phyloP scores from a whole-genome alignment of 2,797 vertebrate genomes.

The Galagoides demidoff region DNA sequence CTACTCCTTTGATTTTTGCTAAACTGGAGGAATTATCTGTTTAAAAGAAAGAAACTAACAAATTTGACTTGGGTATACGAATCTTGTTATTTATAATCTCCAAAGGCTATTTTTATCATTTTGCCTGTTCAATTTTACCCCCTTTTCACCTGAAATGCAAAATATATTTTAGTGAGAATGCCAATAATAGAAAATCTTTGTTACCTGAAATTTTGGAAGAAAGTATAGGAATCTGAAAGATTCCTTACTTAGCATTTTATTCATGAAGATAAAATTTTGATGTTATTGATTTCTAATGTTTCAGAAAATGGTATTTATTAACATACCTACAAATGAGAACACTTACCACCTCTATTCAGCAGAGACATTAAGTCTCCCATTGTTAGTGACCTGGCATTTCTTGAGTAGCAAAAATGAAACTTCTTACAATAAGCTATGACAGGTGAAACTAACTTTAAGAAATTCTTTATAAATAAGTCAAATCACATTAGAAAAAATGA shows the following conservation, averaged over 20 bases:
- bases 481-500: not conserved
- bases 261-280: slow-evolving; percentile 32
- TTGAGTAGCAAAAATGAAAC: slow-evolving; percentile 12
- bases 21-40: not conserved
- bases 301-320: not conserved
- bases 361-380: not conserved
- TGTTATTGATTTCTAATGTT: not conserved
- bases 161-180: not conserved
- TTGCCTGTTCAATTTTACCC: not conserved
- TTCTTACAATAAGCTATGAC: not conserved
- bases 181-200: not conserved
- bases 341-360: not conserved
- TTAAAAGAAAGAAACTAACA: slow-evolving; percentile 18
- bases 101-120: not conserved
- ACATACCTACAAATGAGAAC: not conserved
- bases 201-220: slow-evolving; percentile 18
- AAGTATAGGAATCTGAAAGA: not conserved
- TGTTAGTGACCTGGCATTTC: not conserved
- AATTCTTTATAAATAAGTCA: slow-evolving; percentile 36
- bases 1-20: not conserved
- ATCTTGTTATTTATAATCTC: not conserved
- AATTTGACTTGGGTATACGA: not conserved
- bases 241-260: not conserved
- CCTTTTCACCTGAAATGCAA: not conserved
- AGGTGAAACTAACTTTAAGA: not conserved